Evolutionary conservation across 2,888 invertebrate species (phyloP), one percentile per base, ranked within the genome.

Genomic region (Diogma glabrata): DNA sequence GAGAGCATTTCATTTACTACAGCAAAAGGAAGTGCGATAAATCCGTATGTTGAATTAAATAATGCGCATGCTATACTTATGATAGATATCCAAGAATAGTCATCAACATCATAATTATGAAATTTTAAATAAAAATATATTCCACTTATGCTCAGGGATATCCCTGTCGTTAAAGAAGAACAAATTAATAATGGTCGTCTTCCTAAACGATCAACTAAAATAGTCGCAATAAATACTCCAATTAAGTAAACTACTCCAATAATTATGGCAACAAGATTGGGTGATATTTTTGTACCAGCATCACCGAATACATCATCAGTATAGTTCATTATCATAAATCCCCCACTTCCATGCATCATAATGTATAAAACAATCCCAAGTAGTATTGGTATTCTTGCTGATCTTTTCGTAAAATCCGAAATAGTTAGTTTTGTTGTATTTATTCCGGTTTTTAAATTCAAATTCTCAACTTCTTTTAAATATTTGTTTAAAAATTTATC

Each of bases 291-390:
- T 12, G 67, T 66, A 0, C 69, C 70, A 7, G 68, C 58, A 50
- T 64, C 54, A 23, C 62, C 19, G 40, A 69, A 70, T 16, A 70
- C 67, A 6, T 59, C 56, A 1, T 65, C 67, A 4, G 70, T 65
- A 26, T 67, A 69, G 53, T 62, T 69, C 6, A 70, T 50, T 63
- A 69, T 62, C 4, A 64, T 67, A 49, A 66, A 69, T 49, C 65
- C 63, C 16, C 69, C 69, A 50, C 64, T 64, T 22, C 63, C 56
- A 52, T 68, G 66, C 56, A 67, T 66, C 9, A 65, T 48, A 1
- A 58, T 52, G 56, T 68, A 56, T n/a, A 70, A 56, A 1, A 58
- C 64, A 6, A 65, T 51, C 3, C 67, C 64, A 49, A 69, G 64
- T 2, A 61, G 12, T n/a, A 64, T 58, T 0, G 65, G 65, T 40